These are phyloP conservation scores for Semibalanus balanoides DNA, from an alignment of 1,140 invertebrate genomes.

Conservation along the genomic window DNA sequence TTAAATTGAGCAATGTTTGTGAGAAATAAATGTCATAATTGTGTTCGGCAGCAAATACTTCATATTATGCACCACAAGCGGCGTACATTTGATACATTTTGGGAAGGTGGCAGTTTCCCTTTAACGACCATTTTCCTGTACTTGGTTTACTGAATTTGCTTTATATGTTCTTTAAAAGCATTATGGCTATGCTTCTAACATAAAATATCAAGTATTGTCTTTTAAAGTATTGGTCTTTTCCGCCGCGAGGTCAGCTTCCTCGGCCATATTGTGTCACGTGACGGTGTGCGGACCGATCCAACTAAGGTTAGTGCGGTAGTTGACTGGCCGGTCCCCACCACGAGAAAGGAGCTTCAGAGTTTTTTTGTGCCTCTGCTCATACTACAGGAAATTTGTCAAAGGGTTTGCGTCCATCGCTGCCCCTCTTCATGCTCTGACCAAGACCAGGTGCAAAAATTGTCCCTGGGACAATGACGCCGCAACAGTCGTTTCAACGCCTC, in stretches of 20 bases:
- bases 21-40: too few species aligned
- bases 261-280: not conserved
- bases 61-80: too few species aligned
- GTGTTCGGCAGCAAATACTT: too few species aligned
- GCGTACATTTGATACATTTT: not conserved
- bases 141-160: too few species aligned
- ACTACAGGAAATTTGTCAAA: not conserved
- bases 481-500: not conserved
- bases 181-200: too few species aligned
- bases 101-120: too few species aligned
- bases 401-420: not conserved
- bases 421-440: not conserved
- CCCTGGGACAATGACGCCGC: not conserved
- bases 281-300: not conserved
- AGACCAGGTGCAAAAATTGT: not conserved
- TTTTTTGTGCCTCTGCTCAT: not conserved
- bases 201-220: conserved; percentile 8
- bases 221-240: too few species aligned
- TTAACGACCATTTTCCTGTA: too few species aligned
- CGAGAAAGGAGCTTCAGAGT: not conserved
- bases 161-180: too few species aligned
- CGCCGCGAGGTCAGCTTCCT: too few species aligned
- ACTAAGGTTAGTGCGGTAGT: not conserved
- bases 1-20: too few species aligned
- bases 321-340: not conserved